Conservation (phyloP, 1,140 invertebrate species). For the Galleria mellonella region DNA sequence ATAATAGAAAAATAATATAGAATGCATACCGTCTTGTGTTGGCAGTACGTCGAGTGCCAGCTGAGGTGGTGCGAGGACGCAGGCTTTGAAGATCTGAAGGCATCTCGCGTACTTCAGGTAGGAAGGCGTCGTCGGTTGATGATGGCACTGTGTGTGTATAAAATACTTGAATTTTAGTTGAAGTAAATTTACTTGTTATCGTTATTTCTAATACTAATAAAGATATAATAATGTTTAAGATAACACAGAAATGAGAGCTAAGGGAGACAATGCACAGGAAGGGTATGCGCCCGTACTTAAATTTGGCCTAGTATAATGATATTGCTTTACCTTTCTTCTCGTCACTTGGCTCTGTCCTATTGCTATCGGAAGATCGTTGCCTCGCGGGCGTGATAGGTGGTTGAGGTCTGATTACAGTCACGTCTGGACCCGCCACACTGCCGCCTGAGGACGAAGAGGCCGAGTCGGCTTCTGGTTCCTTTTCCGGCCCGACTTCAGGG, state of each 20-base stretch:
- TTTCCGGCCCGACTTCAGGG: slow-evolving; percentile 36
- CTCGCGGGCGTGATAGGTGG: slow-evolving; percentile 39
- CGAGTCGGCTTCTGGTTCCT: slow-evolving; percentile 50
- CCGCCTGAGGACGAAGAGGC: slow-evolving; percentile 54
- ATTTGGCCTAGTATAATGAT: too few species aligned
- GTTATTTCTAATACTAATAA: slow-evolving; percentile 2
- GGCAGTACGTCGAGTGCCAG: slow-evolving; percentile 51
- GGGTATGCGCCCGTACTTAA: too few species aligned
- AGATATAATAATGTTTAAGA: too few species aligned
- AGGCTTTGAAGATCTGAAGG: slow-evolving; percentile 40
- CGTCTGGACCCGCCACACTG: slow-evolving; percentile 51
- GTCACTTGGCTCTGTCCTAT: slow-evolving; percentile 61
- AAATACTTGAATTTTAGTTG: slow-evolving; percentile 1
- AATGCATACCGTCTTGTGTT: slow-evolving; percentile 53
- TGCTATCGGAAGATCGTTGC: slow-evolving; percentile 61
- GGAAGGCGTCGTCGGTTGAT: slow-evolving; percentile 70
- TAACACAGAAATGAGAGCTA: too few species aligned
- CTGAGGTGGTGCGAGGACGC: slow-evolving; percentile 55
- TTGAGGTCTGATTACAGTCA: slow-evolving; percentile 46
- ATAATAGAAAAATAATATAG: neutral
- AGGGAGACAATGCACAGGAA: too few species aligned
- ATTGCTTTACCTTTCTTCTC: slow-evolving; percentile 52
- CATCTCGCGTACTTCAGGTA: slow-evolving; percentile 50
- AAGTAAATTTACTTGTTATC: too few species aligned
- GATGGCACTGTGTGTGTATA: slow-evolving; percentile 54